Percentiles rank a stretch among this genome's conserved stretches.
phyloP scores from a whole-genome alignment of 2,113 vertebrate genomes.

The Limnothrissa miodon region DNA sequence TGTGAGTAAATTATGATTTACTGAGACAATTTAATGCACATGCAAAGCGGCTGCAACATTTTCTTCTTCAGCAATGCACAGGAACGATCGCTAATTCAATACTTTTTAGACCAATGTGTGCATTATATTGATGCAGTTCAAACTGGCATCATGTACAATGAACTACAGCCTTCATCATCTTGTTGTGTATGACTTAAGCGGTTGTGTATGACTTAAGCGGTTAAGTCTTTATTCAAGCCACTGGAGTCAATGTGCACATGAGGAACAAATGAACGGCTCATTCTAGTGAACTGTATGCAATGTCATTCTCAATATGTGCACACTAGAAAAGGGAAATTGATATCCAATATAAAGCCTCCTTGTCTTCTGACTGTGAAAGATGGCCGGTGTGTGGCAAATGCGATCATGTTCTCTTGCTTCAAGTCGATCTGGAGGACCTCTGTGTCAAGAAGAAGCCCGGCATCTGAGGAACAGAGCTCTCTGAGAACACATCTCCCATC shows the following conservation, averaged over 20 bases:
- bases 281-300: neutral
- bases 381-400: constrained; percentile 17
- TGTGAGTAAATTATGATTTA: neutral
- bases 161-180: neutral
- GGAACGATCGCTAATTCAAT: neutral
- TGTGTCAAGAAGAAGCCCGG: neutral
- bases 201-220: neutral
- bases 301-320: neutral
- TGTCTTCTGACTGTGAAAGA: constrained; percentile 30
- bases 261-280: neutral
- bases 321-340: neutral
- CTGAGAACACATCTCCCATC: neutral
- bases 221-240: neutral
- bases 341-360: neutral
- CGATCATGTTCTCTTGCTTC: constrained; percentile 28
- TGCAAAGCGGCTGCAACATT: neutral
- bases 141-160: neutral
- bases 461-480: neutral
- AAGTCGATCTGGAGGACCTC: constrained; percentile 18
- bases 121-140: neutral
- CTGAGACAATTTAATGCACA: neutral
- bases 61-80: neutral
- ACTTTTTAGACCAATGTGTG: neutral
- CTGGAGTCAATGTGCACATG: neutral
- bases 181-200: neutral